Base-by-base conservation (phyloP, 1,140 invertebrate genomes). In the Drosophila carrolli region DNA sequence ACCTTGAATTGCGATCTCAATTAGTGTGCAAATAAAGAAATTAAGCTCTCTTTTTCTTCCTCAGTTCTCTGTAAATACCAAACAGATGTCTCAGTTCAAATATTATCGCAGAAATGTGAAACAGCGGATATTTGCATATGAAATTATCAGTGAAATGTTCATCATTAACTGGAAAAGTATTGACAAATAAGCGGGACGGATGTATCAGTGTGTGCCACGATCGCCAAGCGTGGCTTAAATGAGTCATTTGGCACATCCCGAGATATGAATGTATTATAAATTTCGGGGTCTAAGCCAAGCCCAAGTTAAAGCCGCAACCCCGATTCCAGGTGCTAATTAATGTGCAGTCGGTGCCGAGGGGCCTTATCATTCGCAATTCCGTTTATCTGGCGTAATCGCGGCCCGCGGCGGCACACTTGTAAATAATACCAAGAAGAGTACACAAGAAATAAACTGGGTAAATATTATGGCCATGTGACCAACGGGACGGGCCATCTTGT, bases 401-500 rank as follows among this genome's bases (percentile, higher is more conserved):
- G 55, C 19, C 43, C 51, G 75, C 73, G 47, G 60, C 70, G 75
- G 44, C 71, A 63, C 50, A 77, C 65, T 88, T 88, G 83, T 86
- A 86, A 88, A 86, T 86, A 88, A 88, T 60, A 56, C 35, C 44
- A 43, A 48, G 58, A 67, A 73, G 79, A 70, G 81, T 53, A 84
- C 62, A 76, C 65, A 54, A 43, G 51, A 48, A 75, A 88, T 86
- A 88, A 86, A 62, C 84, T 48, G 23, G 66, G 83, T 38, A 88
- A 88, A 88, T 54, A 88, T 58, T 62, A 59, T 61, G 53, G 65
- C 60, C 82, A 86, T 86, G 82, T 86, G 82, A 86, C 82, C 72
- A 23, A 37, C 59, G 40, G 23, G 41, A 37, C 51, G 40, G 29
- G 41, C 37, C 14, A 56, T 46, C 74, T 75, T 57, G 75, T 83